Conservation (phyloP, 2,797 vertebrate species). For the Salarias fasciatus region DNA sequence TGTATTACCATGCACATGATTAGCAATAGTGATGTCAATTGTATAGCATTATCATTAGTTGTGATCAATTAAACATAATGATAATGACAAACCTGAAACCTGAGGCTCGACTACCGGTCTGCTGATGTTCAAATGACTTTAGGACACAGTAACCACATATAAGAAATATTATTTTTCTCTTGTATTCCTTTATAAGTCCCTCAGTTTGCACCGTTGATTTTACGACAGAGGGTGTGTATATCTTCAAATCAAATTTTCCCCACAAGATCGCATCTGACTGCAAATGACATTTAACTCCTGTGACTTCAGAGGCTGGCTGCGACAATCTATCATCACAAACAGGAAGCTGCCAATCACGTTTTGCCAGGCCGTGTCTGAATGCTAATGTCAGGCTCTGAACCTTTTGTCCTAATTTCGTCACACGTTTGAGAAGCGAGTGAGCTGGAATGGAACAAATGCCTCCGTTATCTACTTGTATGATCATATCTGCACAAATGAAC, state of each 20-base stretch:
- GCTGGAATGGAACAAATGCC: background rate
- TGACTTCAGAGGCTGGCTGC: conserved; percentile 4
- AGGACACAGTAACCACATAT: background rate
- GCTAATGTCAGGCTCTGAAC: background rate
- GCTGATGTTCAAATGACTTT: background rate
- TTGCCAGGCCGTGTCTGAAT: conserved; percentile 2
- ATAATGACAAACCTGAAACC: background rate
- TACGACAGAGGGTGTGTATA: background rate
- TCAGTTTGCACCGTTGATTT: no score
- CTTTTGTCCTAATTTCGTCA: background rate
- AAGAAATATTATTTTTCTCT: background rate
- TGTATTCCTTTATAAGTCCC: background rate
- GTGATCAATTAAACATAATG: no score
- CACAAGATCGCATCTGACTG: conserved; percentile 1
- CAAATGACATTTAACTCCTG: conserved; percentile 12
- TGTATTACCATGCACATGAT: no score
- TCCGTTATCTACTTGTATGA: conserved; percentile 2
- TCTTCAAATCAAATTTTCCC: background rate
- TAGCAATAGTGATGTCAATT: no score
- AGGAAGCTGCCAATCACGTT: conserved; percentile 10
- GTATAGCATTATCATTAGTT: no score
- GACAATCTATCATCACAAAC: conserved; percentile 12
- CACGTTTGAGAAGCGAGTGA: background rate
- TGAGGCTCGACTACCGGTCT: background rate
- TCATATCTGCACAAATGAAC: conserved; percentile 1